Conservation (phyloP, 1,140 invertebrate genomes). For the Hypothenemus hampei region DNA sequence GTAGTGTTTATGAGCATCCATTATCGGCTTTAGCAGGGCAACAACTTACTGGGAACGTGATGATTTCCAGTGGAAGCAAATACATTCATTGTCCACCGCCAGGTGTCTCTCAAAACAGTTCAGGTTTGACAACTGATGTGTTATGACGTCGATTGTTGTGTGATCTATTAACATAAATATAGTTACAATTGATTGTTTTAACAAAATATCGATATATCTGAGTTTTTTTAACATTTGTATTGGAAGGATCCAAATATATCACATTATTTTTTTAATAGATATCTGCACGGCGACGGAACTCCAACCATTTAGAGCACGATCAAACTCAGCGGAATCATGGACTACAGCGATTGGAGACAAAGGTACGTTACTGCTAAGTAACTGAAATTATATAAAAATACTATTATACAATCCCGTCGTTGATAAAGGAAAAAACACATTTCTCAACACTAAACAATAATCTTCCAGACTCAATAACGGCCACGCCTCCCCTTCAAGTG, state of each 20-base stretch:
- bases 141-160: no score
- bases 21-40: conserved; percentile 26
- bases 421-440: not conserved
- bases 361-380: conserved; percentile 4
- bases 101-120: conserved; percentile 47
- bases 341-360: conserved; percentile 36
- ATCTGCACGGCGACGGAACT: conserved; percentile 13
- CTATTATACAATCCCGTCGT: not conserved
- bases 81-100: conserved; percentile 68
- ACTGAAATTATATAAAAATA: not conserved
- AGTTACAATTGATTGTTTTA: no score
- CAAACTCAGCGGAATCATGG: conserved; percentile 56
- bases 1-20: conserved; percentile 36
- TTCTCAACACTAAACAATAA: not conserved
- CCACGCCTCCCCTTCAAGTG: conserved; percentile 20
- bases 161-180: no score
- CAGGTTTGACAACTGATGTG: conserved; percentile 46
- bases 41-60: conserved; percentile 64
- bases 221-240: no score
- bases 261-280: conserved; percentile 18
- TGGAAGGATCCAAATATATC: not conserved
- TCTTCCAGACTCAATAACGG: conserved; percentile 22
- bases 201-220: no score
- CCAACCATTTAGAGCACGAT: conserved; percentile 43
- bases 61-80: conserved; percentile 69